Base-by-base conservation (phyloP, 2,888 invertebrate genomes). In the Clepsis dumicolana region DNA sequence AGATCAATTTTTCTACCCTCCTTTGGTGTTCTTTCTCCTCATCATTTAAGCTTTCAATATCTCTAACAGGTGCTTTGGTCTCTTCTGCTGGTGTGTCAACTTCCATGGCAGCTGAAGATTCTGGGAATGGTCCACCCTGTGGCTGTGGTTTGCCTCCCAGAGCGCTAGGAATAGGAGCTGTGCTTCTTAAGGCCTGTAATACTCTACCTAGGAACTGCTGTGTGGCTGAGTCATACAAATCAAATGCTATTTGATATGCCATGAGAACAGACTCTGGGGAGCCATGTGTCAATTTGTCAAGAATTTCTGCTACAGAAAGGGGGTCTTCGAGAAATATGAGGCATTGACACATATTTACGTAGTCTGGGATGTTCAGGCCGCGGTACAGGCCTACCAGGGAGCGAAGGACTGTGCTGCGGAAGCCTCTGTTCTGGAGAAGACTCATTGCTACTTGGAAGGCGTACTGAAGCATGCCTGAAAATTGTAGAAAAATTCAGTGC, bases 191-290 rank as follows among this genome's bases (percentile, higher is more conserved):
- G 18, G 97, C 97, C 83, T 97, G 96, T 73, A 98, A 89, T 10
- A 99, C 97, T 76, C 97, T 95, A 10, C 97, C 97, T 61, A 99
- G 94, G 87, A 99, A 99, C 86, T 99, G 98, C 89, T 99, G 99
- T 1, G 99, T 99, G 0, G 99, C 99, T 50, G 98, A 99, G 88
- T 99, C 99, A 85, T 99, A 99, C 77, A 99, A 95, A 94, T 99
- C 99, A 92, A 99, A 99, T 0, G 97, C 99, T 79, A 99, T 99
- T 93, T 99, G 99, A 90, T 98, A 99, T 0, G 99, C 99, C 98
- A 99, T 99, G 48, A 99, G 93, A 69, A 97, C 96, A 73, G 96
- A 96, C 72, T 97, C 97, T 89, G 95, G 93, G 0, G 94, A 93
- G 2, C 97, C 97, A 84, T 96, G 95, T 25, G 97, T 97, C 0